Evolutionary conservation across 2,888 invertebrate genomes (phyloP).

Genomic region (Leucophenga maculata): DNA sequence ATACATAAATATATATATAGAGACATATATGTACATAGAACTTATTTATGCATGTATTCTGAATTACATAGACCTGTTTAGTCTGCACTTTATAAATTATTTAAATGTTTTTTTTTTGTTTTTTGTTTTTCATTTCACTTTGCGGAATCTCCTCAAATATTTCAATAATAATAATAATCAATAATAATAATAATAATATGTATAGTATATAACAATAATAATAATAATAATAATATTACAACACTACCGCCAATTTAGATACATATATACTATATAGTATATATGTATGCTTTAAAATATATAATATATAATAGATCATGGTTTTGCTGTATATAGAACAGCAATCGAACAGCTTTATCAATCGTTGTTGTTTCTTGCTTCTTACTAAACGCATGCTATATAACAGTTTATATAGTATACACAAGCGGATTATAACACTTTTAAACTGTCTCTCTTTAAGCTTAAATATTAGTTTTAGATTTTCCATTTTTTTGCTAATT

Average conservation of each 20-base stretch:
- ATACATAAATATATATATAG: slow-evolving; percentile 34
- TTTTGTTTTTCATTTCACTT: not conserved
- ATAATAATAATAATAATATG: slow-evolving; percentile 43
- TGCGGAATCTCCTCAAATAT: slow-evolving; percentile 42
- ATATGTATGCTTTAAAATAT: not conserved
- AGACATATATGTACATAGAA: slow-evolving; percentile 32
- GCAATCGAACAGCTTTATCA: slow-evolving; percentile 55
- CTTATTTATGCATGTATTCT: slow-evolving; percentile 6
- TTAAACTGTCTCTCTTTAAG: too few relatives aligned
- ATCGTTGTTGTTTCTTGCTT: slow-evolving; percentile 29
- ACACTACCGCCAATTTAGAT: slow-evolving; percentile 62
- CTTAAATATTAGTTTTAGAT: too few relatives aligned
- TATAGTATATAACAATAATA: slow-evolving; percentile 32
- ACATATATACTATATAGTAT: slow-evolving; percentile 1
- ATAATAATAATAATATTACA: slow-evolving; percentile 54
- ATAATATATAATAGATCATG: slow-evolving; percentile 44
- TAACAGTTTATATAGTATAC: slow-evolving; percentile 38
- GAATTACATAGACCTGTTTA: slow-evolving; percentile 13
- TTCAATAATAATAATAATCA: slow-evolving; percentile 48
- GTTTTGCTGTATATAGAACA: slow-evolving; percentile 36
- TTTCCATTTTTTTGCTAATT: slow-evolving; percentile 12
- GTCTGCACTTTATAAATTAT: slow-evolving; percentile 1
- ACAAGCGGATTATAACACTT: too few relatives aligned
- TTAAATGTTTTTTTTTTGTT: not conserved
- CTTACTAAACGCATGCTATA: slow-evolving; percentile 38